Percentiles rank a stretch among this genome's conserved stretches.
phyloP scores from a whole-genome alignment of 2,888 invertebrate genomes.

The Junonia oenone region DNA sequence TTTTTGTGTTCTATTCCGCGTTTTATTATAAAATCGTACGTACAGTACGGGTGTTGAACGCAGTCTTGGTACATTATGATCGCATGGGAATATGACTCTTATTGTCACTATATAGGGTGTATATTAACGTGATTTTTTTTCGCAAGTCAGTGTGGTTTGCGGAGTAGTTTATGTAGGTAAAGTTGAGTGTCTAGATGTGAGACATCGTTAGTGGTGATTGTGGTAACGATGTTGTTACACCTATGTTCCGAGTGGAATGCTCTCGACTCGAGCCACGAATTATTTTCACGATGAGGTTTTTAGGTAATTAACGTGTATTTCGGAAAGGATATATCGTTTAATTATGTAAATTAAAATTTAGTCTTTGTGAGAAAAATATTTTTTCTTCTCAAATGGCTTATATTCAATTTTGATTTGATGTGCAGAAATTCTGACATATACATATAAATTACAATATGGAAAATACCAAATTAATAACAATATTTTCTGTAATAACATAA shows the following conservation, averaged over 20 bases:
- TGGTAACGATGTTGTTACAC: constrained; percentile 36
- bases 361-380: too few species aligned
- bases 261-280: constrained; percentile 19
- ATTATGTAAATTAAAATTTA: neutral
- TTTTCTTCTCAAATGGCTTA: too few species aligned
- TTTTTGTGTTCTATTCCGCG: constrained; percentile 3
- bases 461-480: too few species aligned
- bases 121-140: constrained; percentile 2
- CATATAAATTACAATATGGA: too few species aligned
- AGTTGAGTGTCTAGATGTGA: constrained; percentile 20
- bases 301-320: constrained; percentile 16
- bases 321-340: neutral
- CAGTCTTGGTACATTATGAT: neutral
- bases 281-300: constrained; percentile 21
- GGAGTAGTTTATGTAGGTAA: constrained; percentile 23
- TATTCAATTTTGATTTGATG: too few species aligned
- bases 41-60: constrained; percentile 8
- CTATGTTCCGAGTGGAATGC: constrained; percentile 17
- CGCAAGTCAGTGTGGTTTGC: constrained; percentile 3
- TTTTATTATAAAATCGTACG: constrained; percentile 18
- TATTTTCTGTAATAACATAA: too few species aligned
- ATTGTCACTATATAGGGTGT: neutral
- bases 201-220: constrained; percentile 43
- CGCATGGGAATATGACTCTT: constrained; percentile 10
- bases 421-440: too few species aligned